Base-by-base conservation (phyloP, 1,140 invertebrate genomes). In the Rhizoglyphus robini region DNA sequence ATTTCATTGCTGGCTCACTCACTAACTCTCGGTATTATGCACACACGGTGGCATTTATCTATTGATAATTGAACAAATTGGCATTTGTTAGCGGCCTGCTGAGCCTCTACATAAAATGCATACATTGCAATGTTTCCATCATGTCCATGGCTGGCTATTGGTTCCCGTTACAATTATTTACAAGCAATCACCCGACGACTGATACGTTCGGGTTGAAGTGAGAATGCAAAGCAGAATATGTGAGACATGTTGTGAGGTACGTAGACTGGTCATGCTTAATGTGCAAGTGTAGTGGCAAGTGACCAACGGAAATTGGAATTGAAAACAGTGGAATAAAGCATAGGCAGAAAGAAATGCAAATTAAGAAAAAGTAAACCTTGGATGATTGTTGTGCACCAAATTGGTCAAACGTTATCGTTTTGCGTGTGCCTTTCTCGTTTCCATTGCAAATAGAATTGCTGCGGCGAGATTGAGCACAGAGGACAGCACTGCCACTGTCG, bases 401-500 rank as follows among this genome's bases (percentile, higher is more conserved):
- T 71, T 72, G 34, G 65, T 69, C 2, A 67, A 63, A 34, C 69
- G 64, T 47, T 64, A 47, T 41, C 66, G 67, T 36, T 68, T 63
- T 8, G 70, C 65, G 15, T 64, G 38, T 46, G 69, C 68, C 59
- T 59, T 64, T 27, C 62, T 60, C 13, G 67, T 66, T 68, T 72
- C 71, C 34, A 65, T 48, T 31, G 65, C 65, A 4, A 72, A 41
- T 11, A 69, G 47, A 41, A 68, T 48, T 20, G 85, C 82, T 32
- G 86, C 87, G 66, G 88, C 72, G 63, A 77, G 79, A 71, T 82
- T 80, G 70, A 93, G 83, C 48, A 95, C 81, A 27, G 87, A 86
- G 1, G 90, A 85, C 38, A 94, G 81, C 32, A 90, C 85, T 57
- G 88, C n/a, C n/a, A n/a, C n/a, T n/a, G n/a, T n/a, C n/a, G n/a